A percentile compares a stretch with the other conserved stretches of the same genome.
phyloP scores from a whole-genome alignment of 2,797 vertebrate genomes.

The Sebastiscus albofasciatus region DNA sequence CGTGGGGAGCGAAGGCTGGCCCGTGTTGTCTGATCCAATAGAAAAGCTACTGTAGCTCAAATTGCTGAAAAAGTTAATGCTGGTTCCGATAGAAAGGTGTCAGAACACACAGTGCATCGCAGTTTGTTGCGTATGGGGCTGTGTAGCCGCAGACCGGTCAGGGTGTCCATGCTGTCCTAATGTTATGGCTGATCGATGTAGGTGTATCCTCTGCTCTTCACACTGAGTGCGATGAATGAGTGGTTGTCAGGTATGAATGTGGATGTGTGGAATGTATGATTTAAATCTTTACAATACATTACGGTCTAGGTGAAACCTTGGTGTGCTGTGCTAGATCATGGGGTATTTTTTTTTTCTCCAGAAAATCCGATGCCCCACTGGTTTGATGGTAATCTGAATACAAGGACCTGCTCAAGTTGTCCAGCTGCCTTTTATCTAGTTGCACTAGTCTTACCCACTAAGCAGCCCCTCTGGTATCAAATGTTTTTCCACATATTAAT shows the following conservation, averaged over 20 bases:
- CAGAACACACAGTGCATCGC: too few relatives aligned
- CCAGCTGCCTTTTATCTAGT: neutral
- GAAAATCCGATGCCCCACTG: too few relatives aligned
- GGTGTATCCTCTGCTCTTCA: neutral
- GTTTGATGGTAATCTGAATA: neutral
- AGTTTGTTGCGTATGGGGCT: too few relatives aligned
- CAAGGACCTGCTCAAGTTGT: neutral
- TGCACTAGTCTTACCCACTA: neutral
- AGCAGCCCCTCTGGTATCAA: neutral
- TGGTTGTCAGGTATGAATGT: neutral
- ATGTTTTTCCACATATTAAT: neutral
- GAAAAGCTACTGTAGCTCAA: fast-evolving
- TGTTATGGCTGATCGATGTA: too few relatives aligned
- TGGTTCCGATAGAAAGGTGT: too few relatives aligned
- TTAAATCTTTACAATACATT: neutral
- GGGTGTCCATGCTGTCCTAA: fast-evolving
- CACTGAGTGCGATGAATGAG: neutral
- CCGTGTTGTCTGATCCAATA: fast-evolving
- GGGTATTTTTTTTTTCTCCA: fast-evolving
- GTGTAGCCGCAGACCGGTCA: fast-evolving
- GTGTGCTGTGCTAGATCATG: neutral
- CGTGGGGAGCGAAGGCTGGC: fast-evolving
- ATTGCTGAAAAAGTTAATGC: too few relatives aligned
- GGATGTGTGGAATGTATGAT: neutral
- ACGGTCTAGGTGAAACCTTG: neutral